These are phyloP conservation scores for Eutolmus rufibarbis DNA, from an alignment of 2,888 invertebrate species.

Conservation along the genomic window DNA sequence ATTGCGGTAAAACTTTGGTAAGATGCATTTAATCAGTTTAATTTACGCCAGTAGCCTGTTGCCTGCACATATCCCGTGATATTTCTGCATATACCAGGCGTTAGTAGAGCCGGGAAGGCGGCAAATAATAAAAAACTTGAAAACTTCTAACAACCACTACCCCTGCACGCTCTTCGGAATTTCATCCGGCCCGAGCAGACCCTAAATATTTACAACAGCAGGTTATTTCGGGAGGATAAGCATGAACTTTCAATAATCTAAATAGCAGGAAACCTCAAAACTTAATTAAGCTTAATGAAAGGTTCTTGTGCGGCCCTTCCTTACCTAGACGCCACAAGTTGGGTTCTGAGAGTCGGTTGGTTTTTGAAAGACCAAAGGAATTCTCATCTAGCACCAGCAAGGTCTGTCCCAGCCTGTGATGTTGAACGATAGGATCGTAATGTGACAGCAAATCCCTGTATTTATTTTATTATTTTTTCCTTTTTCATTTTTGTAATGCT, in stretches of 20 bases:
- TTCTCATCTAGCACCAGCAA: constrained; percentile 11
- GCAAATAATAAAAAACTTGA: background rate
- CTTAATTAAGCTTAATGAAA: constrained; percentile 43
- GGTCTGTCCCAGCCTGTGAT: background rate
- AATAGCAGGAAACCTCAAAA: constrained; percentile 41
- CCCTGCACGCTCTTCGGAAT: background rate
- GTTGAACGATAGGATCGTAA: background rate
- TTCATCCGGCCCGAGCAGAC: background rate
- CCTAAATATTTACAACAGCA: constrained; percentile 28
- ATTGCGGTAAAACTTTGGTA: background rate
- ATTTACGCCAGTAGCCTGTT: too few relatives aligned
- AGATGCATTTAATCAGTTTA: background rate
- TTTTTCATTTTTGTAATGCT: background rate
- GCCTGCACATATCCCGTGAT: background rate
- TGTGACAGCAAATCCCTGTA: background rate
- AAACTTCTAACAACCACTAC: background rate
- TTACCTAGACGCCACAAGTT: constrained; percentile 26
- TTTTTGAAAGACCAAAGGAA: constrained; percentile 24
- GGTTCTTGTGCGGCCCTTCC: background rate
- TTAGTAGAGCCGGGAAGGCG: background rate
- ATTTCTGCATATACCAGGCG: background rate
- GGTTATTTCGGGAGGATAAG: constrained; percentile 37
- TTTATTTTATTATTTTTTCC: background rate
- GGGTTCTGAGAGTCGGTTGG: background rate
- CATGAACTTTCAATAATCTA: constrained; percentile 40